Conservation (phyloP, 2,888 invertebrate genomes). For the Bursaphelenchus okinawaensis region DNA sequence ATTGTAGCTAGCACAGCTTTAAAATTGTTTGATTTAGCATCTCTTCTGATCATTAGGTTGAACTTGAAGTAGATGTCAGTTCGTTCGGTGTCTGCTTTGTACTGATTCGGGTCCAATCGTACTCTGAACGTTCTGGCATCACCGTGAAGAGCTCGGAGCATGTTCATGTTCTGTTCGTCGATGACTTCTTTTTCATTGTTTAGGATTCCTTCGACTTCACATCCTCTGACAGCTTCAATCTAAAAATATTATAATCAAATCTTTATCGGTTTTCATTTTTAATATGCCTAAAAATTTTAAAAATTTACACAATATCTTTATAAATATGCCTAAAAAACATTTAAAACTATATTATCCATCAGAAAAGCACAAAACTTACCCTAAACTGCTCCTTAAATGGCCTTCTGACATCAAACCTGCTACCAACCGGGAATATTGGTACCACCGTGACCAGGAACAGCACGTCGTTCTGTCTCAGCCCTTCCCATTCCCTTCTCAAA, state of each 20-base stretch:
- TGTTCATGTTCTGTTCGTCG: conserved; percentile 68
- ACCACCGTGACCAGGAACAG: conserved; percentile 80
- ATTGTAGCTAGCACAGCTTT: conserved; percentile 98
- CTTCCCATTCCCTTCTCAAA: conserved; percentile 94
- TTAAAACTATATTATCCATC: neutral
- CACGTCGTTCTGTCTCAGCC: conserved; percentile 90
- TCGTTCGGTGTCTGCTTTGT: conserved; percentile 60
- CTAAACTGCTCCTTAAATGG: conserved; percentile 62
- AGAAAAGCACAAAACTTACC: conserved; percentile 63
- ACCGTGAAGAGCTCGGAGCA: conserved; percentile 20
- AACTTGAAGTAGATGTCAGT: conserved; percentile 78
- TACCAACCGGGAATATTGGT: conserved; percentile 77
- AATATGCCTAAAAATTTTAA: neutral
- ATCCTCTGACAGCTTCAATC: conserved; percentile 77
- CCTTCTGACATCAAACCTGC: conserved; percentile 50
- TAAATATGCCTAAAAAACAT: neutral
- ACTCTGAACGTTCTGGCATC: conserved; percentile 76
- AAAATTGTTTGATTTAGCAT: conserved; percentile 99
- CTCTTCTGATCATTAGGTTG: conserved; percentile 92
- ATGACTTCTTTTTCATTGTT: conserved; percentile 90
- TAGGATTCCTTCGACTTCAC: conserved; percentile 96
- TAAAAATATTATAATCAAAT: no score
- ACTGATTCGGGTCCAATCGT: conserved; percentile 93
- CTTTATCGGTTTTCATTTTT: no score
- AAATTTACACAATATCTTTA: no score